Evolutionary conservation across 2,888 invertebrate species (phyloP).

Genomic region (Abrostola triplasia): DNA sequence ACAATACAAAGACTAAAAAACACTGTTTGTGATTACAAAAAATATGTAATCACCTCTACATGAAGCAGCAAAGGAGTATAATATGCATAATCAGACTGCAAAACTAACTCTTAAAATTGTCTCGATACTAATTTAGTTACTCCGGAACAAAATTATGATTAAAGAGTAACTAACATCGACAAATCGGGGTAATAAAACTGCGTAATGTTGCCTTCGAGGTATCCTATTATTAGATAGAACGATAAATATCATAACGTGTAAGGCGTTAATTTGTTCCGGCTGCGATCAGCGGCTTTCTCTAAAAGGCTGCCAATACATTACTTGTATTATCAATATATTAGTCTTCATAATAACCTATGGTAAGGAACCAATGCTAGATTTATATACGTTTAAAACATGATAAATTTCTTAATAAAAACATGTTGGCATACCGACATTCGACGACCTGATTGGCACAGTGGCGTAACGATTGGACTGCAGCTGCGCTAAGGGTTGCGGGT

Average conservation of each 20-base stretch:
- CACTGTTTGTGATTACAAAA: no score
- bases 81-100: no score
- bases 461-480: no score
- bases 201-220: conserved; percentile 36
- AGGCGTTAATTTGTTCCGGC: conserved; percentile 56
- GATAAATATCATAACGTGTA: conserved; percentile 49
- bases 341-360: not conserved
- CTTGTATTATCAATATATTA: conserved; percentile 3
- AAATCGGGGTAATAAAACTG: conserved; percentile 28
- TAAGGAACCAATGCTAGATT: not conserved
- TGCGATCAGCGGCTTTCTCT: conserved; percentile 28
- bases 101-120: not conserved
- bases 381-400: not conserved
- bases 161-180: conserved; percentile 14
- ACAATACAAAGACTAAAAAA: no score
- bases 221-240: conserved; percentile 50
- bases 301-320: conserved; percentile 20
- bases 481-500: no score
- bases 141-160: conserved; percentile 6
- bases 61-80: no score
- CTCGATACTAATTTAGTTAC: not conserved
- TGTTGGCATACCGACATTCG: no score
- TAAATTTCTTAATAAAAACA: no score
- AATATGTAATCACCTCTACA: no score
- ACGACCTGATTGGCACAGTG: no score